Conservation (phyloP, 2,797 vertebrate genomes). For the Hypotaenidia okinawae region DNA sequence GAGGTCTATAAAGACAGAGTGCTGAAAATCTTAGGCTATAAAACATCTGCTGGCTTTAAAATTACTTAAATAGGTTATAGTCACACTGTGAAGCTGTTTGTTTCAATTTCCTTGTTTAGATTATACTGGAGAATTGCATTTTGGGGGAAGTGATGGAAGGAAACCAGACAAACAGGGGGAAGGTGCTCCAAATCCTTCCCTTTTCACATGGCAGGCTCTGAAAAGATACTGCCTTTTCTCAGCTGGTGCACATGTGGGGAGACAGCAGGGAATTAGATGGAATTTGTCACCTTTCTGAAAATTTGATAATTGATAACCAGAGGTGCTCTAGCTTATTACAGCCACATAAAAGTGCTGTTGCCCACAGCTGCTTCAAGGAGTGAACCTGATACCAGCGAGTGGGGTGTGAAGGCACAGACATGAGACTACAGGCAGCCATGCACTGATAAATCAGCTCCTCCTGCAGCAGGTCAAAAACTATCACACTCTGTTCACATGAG, state of each 20-base stretch:
- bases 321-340: not conserved
- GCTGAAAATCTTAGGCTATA: conserved; percentile 34
- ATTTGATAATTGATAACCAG: not conserved
- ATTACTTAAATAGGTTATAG: conserved; percentile 42
- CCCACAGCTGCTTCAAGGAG: not conserved
- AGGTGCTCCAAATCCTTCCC: not conserved
- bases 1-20: conserved; percentile 22
- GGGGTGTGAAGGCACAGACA: not conserved
- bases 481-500: not conserved
- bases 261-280: not conserved
- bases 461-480: not conserved
- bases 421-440: fast-evolving
- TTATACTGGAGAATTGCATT: not conserved
- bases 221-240: not conserved
- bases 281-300: not conserved
- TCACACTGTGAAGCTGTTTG: conserved; percentile 23
- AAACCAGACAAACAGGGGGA: not conserved
- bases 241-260: not conserved
- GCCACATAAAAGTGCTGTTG: not conserved
- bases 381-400: not conserved
- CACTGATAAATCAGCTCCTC: not conserved
- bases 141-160: not conserved
- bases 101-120: conserved; percentile 13
- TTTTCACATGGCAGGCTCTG: not conserved
- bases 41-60: conserved; percentile 68